Conservation (phyloP, 1,140 invertebrate species). For the Drosophila saltans region DNA sequence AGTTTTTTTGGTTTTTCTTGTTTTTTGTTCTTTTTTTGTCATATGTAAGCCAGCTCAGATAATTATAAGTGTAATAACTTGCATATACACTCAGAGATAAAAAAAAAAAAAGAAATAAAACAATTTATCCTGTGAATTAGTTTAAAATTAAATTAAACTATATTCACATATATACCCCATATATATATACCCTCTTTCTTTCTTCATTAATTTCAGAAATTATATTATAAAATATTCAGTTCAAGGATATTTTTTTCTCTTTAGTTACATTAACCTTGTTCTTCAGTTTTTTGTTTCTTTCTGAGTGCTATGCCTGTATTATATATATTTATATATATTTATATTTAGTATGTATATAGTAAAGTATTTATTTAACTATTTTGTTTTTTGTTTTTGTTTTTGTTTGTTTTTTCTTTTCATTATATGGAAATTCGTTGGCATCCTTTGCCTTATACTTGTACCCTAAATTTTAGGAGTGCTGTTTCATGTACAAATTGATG, state of each 20-base stretch:
- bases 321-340: constrained; percentile 4
- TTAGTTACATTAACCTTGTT: not conserved
- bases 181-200: not conserved
- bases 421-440: constrained; percentile 71
- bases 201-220: not conserved
- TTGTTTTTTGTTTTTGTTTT: not conserved
- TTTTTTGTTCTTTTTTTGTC: not conserved
- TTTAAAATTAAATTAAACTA: not conserved
- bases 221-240: not conserved
- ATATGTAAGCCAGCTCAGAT: constrained; percentile 18
- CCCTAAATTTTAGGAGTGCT: constrained; percentile 64
- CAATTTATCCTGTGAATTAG: not conserved
- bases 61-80: constrained; percentile 15
- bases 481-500: constrained; percentile 76
- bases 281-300: not conserved
- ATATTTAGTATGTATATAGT: not conserved
- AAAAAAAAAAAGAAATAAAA: not conserved
- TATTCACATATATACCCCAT: not conserved
- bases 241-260: not conserved
- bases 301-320: not conserved
- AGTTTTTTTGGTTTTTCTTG: constrained; percentile 5
- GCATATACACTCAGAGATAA: not conserved
- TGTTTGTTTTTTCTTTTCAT: not conserved
- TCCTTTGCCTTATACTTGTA: constrained; percentile 33
- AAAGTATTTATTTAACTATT: constrained; percentile 26